Conservation (phyloP, 2,113 vertebrate species). For the Pygathrix nemaeus region DNA sequence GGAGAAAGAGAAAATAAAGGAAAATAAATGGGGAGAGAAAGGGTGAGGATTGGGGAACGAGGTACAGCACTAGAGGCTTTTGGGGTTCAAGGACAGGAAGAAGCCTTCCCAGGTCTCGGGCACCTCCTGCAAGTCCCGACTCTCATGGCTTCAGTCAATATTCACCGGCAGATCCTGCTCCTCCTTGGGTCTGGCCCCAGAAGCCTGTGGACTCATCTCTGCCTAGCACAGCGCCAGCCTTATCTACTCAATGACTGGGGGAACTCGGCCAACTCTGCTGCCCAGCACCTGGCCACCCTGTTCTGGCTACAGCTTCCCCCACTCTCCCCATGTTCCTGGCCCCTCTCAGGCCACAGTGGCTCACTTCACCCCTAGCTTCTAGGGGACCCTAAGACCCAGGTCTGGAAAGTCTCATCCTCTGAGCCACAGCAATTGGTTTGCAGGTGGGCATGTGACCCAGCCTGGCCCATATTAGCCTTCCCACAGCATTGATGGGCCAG, state of each 20-base stretch:
- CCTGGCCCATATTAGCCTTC: neutral
- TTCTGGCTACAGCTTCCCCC: neutral
- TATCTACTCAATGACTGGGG: neutral
- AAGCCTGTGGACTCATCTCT: too few relatives aligned
- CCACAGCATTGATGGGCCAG: neutral
- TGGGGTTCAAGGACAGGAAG: too few relatives aligned
- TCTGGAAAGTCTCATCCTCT: neutral
- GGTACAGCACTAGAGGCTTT: neutral
- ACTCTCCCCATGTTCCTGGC: neutral
- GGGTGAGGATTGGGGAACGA: neutral
- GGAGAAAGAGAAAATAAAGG: too few relatives aligned
- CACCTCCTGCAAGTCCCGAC: neutral
- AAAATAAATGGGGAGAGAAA: too few relatives aligned
- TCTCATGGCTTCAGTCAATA: neutral
- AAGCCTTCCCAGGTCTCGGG: neutral
- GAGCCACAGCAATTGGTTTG: neutral
- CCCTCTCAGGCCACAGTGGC: neutral
- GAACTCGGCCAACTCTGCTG: neutral
- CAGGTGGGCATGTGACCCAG: neutral
- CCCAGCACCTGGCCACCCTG: neutral
- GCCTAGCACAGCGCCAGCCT: neutral
- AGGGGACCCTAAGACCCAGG: neutral
- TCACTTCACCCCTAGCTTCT: neutral
- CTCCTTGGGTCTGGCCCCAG: neutral
- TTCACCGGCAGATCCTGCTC: neutral